Conservation (phyloP, 2,888 invertebrate genomes). For the Polia nebulosa region DNA sequence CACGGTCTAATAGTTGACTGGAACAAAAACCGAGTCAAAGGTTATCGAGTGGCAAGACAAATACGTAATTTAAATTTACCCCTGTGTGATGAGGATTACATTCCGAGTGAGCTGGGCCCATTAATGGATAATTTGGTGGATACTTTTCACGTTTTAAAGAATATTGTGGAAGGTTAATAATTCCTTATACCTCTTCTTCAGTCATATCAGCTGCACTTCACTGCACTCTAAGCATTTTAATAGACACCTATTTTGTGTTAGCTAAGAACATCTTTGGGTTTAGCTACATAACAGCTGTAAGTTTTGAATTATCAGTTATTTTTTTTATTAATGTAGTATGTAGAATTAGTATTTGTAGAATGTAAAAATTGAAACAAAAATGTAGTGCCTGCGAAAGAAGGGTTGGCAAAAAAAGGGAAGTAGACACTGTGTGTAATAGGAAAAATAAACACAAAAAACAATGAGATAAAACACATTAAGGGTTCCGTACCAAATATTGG, state of each 20-base stretch:
- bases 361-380: too few relatives aligned
- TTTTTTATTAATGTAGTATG: too few relatives aligned
- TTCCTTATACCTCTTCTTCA: background rate
- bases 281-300: too few relatives aligned
- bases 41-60: constrained; percentile 77
- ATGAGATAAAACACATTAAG: too few relatives aligned
- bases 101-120: constrained; percentile 78
- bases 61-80: constrained; percentile 80
- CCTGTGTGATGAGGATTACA: constrained; percentile 81
- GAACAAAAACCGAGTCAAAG: constrained; percentile 79
- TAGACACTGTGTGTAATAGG: too few relatives aligned
- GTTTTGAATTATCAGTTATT: too few relatives aligned
- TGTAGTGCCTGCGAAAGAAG: too few relatives aligned
- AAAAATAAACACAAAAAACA: too few relatives aligned
- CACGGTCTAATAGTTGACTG: constrained; percentile 80
- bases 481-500: too few relatives aligned
- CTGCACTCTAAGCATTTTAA: background rate
- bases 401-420: too few relatives aligned
- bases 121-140: constrained; percentile 78
- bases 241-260: background rate
- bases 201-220: background rate
- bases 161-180: constrained; percentile 79
- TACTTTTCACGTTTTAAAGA: constrained; percentile 73
- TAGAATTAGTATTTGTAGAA: too few relatives aligned
- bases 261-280: background rate